Base-by-base conservation (phyloP, 2,113 vertebrate genomes). In the Xiphophorus hellerii region DNA sequence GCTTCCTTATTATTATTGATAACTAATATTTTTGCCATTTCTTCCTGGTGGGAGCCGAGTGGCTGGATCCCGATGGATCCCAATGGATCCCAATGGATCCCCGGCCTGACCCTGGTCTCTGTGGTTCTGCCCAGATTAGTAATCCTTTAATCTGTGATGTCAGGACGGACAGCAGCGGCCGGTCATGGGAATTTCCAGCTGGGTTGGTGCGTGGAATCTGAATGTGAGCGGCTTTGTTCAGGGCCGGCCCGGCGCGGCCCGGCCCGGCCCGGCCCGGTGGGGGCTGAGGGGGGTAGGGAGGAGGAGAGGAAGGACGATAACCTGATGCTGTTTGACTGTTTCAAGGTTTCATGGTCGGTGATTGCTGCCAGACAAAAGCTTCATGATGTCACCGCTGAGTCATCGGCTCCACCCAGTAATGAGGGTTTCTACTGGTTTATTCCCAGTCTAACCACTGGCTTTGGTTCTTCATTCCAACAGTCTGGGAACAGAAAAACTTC, bases 111-210 rank as follows among this genome's bases (percentile, higher is more conserved):
- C 73, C 70, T 71, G 54, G 77, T 80, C 87, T 69, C 71, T 51
- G 63, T 51, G 73, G 31, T 76, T 84, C 74, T 62, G 77, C 51
- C 66, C 29, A 62, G 80, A 85, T 76, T 64, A 71, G 44, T 94
- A 93, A 93, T 92, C 93, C 89, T 88, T 88, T 94, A 94, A 94
- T 94, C 92, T 89, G 81, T 37, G 93, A 93, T 93, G 93, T 93
- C 92, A 93, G 90, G 89, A 90, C 83, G 91, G 92, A 92, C 87
- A 88, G 79, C 84, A 73, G 80, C 54, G 84, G 86, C 78, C 82
- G 72, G 78, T 94, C 91, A 94, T 93, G 93, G 91, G 90, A 93
- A 83, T 94, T 95, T 93, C 93, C 93, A 94, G 93, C 92, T 84
- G 91, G 87, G 74, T 93, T 94, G 93, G 74, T 89, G 82, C 77